Evolutionary conservation across 2,113 vertebrate species (phyloP).

Genomic region (Nerophis ophidion): DNA sequence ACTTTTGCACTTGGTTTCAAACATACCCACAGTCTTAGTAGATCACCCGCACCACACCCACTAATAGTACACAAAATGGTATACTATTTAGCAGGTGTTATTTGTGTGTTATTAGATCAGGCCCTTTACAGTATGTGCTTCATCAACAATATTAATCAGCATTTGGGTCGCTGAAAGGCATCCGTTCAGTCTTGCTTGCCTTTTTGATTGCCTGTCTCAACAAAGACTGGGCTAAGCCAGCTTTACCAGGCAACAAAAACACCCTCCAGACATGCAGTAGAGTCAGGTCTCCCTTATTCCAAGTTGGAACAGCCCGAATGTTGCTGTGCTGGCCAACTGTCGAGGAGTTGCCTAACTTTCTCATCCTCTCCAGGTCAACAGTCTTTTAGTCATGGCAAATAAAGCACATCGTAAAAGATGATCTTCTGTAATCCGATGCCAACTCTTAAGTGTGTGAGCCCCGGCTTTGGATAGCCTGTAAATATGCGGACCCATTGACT

Average conservation of each 20-base stretch:
- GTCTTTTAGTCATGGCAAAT: neutral
- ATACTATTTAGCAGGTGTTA: too few relatives aligned
- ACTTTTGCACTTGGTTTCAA: too few relatives aligned
- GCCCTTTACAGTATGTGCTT: neutral
- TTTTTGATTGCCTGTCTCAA: conserved; percentile 45
- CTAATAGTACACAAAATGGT: too few relatives aligned
- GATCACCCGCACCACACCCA: too few relatives aligned
- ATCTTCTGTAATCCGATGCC: conserved; percentile 8
- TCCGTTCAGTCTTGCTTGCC: conserved; percentile 38
- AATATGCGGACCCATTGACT: conserved; percentile 18
- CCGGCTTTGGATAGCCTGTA: conserved; percentile 29
- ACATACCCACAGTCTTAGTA: too few relatives aligned
- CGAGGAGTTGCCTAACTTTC: neutral
- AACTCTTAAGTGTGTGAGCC: neutral
- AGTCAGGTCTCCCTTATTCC: conserved; percentile 26
- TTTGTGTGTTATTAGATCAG: too few relatives aligned
- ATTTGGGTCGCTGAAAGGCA: conserved; percentile 38
- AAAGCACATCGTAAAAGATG: conserved; percentile 3
- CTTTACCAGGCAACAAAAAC: conserved; percentile 41
- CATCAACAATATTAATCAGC: conserved; percentile 43
- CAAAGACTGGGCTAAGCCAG: conserved; percentile 34
- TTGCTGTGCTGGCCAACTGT: conserved; percentile 1
- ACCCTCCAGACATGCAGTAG: conserved; percentile 21
- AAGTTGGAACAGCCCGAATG: conserved; percentile 22
- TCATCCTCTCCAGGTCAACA: neutral